These are phyloP conservation scores for Achlya flavicornis DNA, from an alignment of 2,888 invertebrate genomes.

Conservation along the genomic window DNA sequence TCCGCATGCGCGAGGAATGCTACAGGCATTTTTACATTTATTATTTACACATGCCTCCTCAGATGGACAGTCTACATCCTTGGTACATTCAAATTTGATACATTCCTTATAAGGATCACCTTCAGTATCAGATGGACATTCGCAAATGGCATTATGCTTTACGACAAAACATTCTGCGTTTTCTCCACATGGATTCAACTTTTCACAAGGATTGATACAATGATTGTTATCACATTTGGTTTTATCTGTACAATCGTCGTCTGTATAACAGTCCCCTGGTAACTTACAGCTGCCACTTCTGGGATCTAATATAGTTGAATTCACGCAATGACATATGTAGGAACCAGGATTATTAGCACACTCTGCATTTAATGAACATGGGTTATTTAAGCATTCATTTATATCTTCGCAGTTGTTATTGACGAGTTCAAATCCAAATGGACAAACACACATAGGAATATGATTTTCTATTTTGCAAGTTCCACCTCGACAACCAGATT, in stretches of 20 bases:
- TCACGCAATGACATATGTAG: conserved; percentile 89
- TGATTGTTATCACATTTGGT: conserved; percentile 90
- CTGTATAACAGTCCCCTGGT: conserved; percentile 92
- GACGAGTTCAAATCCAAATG: conserved; percentile 87
- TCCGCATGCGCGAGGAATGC: conserved; percentile 92
- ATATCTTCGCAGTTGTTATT: conserved; percentile 90
- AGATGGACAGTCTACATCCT: conserved; percentile 89
- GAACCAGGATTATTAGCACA: conserved; percentile 92
- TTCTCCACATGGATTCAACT: conserved; percentile 86
- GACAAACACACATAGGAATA: conserved; percentile 88
- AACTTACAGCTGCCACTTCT: conserved; percentile 88
- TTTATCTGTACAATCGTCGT: conserved; percentile 90
- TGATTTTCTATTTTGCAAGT: conserved; percentile 90
- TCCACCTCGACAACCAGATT: conserved; percentile 91
- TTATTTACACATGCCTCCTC: conserved; percentile 90
- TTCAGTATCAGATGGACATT: conserved; percentile 89
- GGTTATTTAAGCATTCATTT: conserved; percentile 90
- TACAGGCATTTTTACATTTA: conserved; percentile 92
- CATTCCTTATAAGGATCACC: conserved; percentile 91
- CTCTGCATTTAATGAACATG: conserved; percentile 91
- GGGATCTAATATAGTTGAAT: conserved; percentile 92
- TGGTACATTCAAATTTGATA: conserved; percentile 88
- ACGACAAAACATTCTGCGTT: conserved; percentile 90
- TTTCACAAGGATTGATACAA: conserved; percentile 91
- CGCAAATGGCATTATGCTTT: conserved; percentile 88